These are phyloP conservation scores for Peromyscus californicus DNA, from an alignment of 2,113 vertebrate genomes.

Conservation along the genomic window DNA sequence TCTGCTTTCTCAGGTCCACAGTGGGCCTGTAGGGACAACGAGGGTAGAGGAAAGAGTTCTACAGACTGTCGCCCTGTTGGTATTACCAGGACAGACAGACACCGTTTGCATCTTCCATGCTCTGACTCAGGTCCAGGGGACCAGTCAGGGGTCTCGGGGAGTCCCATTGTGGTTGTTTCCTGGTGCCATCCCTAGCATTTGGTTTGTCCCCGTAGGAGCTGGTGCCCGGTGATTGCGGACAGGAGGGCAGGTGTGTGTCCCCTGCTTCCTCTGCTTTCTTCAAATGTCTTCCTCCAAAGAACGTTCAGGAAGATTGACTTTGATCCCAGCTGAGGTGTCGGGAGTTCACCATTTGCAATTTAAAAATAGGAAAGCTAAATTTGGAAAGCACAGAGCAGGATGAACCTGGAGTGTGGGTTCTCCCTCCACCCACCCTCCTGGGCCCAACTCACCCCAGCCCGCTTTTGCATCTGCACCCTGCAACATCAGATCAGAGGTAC, in stretches of 20 bases:
- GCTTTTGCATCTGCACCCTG: not conserved
- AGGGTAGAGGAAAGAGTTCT: not conserved
- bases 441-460: not conserved
- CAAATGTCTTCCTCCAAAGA: not conserved
- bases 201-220: not conserved
- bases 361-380: conserved; percentile 61
- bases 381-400: not conserved
- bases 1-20: not conserved
- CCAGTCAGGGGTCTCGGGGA: not conserved
- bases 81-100: not conserved
- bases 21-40: not conserved
- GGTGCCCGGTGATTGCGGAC: not conserved
- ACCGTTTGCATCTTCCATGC: not conserved
- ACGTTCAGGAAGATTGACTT: not conserved
- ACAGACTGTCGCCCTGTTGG: not conserved
- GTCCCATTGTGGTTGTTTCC: accelerated
- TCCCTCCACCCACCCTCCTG: not conserved
- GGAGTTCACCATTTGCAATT: conserved; percentile 59
- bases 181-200: not conserved
- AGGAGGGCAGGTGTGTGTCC: not conserved
- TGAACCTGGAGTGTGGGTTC: not conserved
- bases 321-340: conserved; percentile 3
- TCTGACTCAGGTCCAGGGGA: not conserved
- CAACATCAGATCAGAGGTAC: not conserved
- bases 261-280: accelerated